Percentiles rank a stretch among this genome's conserved stretches.
Conservation (phyloP, 2,888 invertebrate species). For the Mycalesis mineus region DNA sequence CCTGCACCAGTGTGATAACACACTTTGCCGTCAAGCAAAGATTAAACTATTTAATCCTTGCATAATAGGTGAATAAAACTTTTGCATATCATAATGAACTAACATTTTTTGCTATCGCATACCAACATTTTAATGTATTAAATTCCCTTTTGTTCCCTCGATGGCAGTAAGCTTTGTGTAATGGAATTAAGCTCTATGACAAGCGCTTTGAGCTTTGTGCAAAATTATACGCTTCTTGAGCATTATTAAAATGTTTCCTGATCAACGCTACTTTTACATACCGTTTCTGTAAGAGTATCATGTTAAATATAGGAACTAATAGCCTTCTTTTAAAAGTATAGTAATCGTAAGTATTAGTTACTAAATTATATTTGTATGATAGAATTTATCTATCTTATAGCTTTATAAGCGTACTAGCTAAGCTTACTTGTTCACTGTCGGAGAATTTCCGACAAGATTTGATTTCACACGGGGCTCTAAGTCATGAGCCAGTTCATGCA, state of each 20-base stretch:
- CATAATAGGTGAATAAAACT: slow-evolving; percentile 10
- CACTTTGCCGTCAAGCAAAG: slow-evolving; percentile 2
- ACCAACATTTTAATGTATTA: slow-evolving; percentile 23
- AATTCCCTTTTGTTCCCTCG: slow-evolving; percentile 42
- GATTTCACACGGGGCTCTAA: no score
- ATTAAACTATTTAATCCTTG: slow-evolving; percentile 7
- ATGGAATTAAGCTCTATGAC: slow-evolving; percentile 51
- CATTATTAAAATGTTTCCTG: slow-evolving; percentile 9
- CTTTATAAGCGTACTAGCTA: no score
- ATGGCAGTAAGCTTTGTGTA: slow-evolving; percentile 36
- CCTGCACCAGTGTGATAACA: neutral
- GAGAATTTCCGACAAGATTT: no score
- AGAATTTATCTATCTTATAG: no score
- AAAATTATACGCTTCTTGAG: slow-evolving; percentile 14
- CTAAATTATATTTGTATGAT: no score
- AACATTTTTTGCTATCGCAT: slow-evolving; percentile 22
- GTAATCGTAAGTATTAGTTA: no score
- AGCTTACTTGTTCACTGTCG: no score
- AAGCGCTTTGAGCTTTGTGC: slow-evolving; percentile 30
- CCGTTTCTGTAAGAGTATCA: slow-evolving; percentile 2
- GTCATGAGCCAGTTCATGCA: no score
- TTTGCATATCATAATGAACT: slow-evolving; percentile 24
- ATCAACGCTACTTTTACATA: slow-evolving; percentile 10
- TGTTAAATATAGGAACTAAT: no score
- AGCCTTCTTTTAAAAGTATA: no score